Evolutionary conservation across 2,797 vertebrate genomes (phyloP).

Genomic region (Oreochromis mossambicus): DNA sequence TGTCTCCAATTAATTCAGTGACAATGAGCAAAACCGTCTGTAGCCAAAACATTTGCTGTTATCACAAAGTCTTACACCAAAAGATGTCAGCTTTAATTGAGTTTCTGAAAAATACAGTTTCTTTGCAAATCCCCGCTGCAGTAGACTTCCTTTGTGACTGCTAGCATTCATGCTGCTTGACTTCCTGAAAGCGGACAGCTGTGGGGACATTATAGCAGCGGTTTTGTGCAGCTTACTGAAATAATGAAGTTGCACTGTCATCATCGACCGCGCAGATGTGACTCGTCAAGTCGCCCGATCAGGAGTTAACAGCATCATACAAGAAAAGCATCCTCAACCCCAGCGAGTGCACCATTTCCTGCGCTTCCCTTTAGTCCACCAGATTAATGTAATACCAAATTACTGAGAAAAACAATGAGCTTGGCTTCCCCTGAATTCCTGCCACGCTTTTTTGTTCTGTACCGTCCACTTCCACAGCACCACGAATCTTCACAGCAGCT

Average conservation of each 20-base stretch:
- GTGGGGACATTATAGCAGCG: not conserved
- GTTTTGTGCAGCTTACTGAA: not conserved
- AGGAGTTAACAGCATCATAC: not conserved
- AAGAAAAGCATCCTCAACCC: not conserved
- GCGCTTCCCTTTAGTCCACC: not conserved
- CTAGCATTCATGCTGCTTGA: not conserved
- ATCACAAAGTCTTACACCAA: not conserved
- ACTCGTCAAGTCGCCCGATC: not conserved
- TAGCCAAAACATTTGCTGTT: slow-evolving; percentile 11
- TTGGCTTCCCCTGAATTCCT: not conserved
- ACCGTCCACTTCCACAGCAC: not conserved
- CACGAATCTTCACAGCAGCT: not conserved
- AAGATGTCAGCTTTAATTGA: slow-evolving; percentile 32
- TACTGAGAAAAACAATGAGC: not conserved
- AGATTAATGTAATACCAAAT: not conserved
- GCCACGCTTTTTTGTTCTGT: not conserved
- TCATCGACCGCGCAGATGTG: not conserved
- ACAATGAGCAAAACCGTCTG: not conserved
- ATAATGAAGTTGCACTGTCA: not conserved
- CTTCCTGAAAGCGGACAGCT: not conserved
- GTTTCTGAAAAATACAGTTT: not conserved
- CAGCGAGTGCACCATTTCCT: not conserved
- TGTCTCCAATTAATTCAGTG: slow-evolving; percentile 25
- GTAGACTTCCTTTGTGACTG: not conserved
- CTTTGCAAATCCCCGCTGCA: not conserved